A percentile compares a stretch with the other conserved stretches of the same genome.
Conservation (phyloP, 2,888 invertebrate genomes). For the Epirrhoe tristata region DNA sequence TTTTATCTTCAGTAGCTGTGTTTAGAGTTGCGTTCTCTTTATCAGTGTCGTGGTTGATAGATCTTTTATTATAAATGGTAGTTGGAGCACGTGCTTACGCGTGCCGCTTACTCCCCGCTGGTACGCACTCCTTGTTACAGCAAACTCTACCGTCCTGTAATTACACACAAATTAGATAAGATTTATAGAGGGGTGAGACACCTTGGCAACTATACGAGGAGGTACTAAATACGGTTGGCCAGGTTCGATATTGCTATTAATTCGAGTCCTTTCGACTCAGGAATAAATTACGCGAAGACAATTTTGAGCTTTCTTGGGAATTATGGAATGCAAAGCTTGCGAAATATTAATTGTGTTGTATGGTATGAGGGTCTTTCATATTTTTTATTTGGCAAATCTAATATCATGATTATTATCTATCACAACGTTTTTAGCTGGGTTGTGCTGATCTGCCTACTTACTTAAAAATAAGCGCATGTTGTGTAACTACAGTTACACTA, state of each 20-base stretch:
- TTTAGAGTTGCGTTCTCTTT: slow-evolving; percentile 51
- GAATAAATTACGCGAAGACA: slow-evolving; percentile 54
- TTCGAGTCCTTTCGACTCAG: slow-evolving; percentile 61
- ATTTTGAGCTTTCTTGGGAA: slow-evolving; percentile 32
- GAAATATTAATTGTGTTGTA: slow-evolving; percentile 15
- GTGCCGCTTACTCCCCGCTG: slow-evolving; percentile 81
- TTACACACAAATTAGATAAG: slow-evolving; percentile 86
- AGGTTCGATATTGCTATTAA: slow-evolving; percentile 81
- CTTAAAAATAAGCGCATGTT: no score
- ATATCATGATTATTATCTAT: neutral
- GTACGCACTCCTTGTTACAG: slow-evolving; percentile 83
- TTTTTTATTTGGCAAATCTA: neutral
- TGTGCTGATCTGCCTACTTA: no score
- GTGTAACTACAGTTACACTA: no score
- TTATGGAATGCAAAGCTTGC: slow-evolving; percentile 19
- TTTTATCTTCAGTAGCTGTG: slow-evolving; percentile 18
- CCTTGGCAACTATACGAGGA: slow-evolving; percentile 81
- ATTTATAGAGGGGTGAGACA: slow-evolving; percentile 85
- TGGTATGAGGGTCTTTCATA: neutral
- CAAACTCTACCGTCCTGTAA: slow-evolving; percentile 82
- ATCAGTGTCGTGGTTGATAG: slow-evolving; percentile 38
- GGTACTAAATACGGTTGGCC: slow-evolving; percentile 83
- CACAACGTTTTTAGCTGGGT: no score
- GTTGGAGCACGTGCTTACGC: slow-evolving; percentile 78
- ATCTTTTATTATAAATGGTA: slow-evolving; percentile 46